These are phyloP conservation scores for Neoniphon sammara DNA, from an alignment of 2,797 vertebrate species.

Conservation along the genomic window DNA sequence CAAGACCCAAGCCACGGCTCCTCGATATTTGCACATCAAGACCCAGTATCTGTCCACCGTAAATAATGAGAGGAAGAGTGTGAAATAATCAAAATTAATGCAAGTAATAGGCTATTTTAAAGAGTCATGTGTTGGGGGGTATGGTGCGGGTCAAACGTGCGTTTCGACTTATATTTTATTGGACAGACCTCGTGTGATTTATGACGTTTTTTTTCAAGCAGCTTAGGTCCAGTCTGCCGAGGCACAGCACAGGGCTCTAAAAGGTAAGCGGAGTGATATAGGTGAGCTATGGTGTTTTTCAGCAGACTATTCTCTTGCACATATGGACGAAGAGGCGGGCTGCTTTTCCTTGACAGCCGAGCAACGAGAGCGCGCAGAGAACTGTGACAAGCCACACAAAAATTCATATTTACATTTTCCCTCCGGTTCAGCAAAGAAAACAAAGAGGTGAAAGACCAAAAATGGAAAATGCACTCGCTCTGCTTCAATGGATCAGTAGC, in stretches of 20 bases:
- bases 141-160: not conserved
- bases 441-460: conserved; percentile 37
- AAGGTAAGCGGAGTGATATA: conserved; percentile 27
- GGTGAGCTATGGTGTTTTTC: conserved; percentile 34
- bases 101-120: not conserved
- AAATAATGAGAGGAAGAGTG: not conserved
- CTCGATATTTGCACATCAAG: conserved; percentile 4
- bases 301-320: conserved; percentile 48
- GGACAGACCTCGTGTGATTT: conserved; percentile 19
- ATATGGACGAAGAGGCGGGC: conserved; percentile 61
- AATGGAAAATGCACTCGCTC: not conserved
- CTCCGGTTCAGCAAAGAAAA: conserved; percentile 35
- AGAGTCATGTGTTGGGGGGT: not conserved
- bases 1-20: conserved; percentile 9
- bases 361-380: conserved; percentile 59
- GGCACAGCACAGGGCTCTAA: conserved; percentile 24
- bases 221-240: conserved; percentile 46
- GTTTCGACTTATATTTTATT: not conserved
- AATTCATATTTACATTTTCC: conserved; percentile 33
- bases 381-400: conserved; percentile 44
- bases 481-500: not conserved
- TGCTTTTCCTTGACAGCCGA: conserved; percentile 76
- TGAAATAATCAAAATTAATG: not conserved
- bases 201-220: conserved; percentile 8
- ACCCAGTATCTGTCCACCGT: conserved; percentile 7